Evolutionary conservation across 2,113 vertebrate species (phyloP), one percentile per base, ranked within the genome.

Genomic region (Campylomormyrus numenius): DNA sequence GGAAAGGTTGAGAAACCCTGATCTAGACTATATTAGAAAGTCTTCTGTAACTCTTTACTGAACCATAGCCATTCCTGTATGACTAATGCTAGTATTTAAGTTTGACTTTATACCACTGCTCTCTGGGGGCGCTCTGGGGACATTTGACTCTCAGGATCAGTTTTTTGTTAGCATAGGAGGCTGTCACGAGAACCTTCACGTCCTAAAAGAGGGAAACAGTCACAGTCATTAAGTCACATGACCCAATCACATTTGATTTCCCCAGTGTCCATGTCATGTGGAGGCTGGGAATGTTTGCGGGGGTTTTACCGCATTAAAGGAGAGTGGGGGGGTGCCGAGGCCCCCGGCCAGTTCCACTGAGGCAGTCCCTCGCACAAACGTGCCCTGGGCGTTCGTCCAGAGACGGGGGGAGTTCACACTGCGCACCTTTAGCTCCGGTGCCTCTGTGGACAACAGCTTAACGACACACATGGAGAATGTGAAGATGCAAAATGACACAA

Each of bases 101-200:
- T 39, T 52, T 31, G 24, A 56, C 13, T 52, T 27, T 11, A 52
- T 52, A 49, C 85, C 31, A n/a, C 31, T 53, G 50, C 1, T 49
- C 45, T 24, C 2, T 39, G 53, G 21, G 70, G 42, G 19, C 39
- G 19, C 62, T 31, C 62, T 70, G 74, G 35, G 6, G 35, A 31
- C 87, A 89, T 89, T 93, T 85, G 58, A 93, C 93, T 3, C 91
- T 93, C 90, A 96, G 90, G 85, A 91, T 88, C 7, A 97, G 92
- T 50, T 95, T 97, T 93, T 97, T 97, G 39, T 96, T 93, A 1
- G 62, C 92, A 11, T 97, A 98, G 46, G 94, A 95, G 31, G 95
- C 95, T 56, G 92, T 93, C 89, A 97, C 11, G 0, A 91, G 62
- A 0, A 95, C 80, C 2, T 35, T 24, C 45, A 95, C 88, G 3